Percentiles rank a stretch among this genome's conserved stretches.
Evolutionary conservation across 2,797 vertebrate species (phyloP).

Genomic region (Pelodytes ibericus): DNA sequence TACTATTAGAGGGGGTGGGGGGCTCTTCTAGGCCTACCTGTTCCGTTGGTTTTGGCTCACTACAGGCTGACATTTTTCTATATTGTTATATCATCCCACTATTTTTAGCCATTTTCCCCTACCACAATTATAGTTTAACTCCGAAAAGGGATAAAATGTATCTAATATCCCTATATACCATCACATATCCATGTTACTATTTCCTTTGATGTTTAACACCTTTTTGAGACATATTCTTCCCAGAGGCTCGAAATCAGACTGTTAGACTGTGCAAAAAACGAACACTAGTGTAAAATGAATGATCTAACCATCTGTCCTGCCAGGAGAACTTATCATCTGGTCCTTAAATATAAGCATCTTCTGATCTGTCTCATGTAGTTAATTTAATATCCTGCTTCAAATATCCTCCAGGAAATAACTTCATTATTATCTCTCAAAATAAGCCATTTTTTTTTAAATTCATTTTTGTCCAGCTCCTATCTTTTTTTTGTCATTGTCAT

Average conservation of each 20-base stretch:
- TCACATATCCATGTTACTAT: no score
- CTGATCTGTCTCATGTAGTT: background rate
- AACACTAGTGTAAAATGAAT: constrained; percentile 15
- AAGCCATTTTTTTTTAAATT: no score
- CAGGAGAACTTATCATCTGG: constrained; percentile 21
- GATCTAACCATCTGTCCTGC: constrained; percentile 42
- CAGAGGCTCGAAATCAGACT: background rate
- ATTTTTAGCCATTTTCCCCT: no score
- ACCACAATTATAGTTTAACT: no score
- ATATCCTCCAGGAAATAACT: constrained; percentile 6
- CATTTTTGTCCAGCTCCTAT: background rate
- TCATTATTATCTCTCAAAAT: background rate
- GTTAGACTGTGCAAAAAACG: background rate
- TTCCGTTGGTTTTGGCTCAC: no score
- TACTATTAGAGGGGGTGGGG: no score
- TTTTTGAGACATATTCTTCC: background rate
- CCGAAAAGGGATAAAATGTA: no score
- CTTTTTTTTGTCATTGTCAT: background rate
- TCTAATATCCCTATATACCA: no score
- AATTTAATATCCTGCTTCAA: background rate
- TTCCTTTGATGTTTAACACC: no score
- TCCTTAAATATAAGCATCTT: constrained; percentile 8
- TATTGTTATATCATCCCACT: no score
- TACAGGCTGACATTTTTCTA: no score
- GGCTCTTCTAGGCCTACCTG: no score